Evolutionary conservation across 2,888 invertebrate species (phyloP), one percentile per base, ranked within the genome.

Genomic region (Elmis aenea): DNA sequence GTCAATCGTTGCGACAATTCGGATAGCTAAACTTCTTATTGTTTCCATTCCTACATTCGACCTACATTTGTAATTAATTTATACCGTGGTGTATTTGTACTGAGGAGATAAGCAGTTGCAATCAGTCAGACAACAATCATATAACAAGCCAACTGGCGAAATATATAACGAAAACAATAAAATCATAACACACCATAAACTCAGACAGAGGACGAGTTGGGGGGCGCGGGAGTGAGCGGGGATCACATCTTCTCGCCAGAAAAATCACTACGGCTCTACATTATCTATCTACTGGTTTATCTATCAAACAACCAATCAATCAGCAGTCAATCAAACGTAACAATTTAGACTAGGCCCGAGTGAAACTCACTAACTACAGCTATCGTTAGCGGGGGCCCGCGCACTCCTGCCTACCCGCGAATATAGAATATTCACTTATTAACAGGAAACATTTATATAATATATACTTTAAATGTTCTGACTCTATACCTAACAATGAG

Each of bases 371-470:
- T n/a, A n/a, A n/a, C n/a, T n/a, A n/a, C n/a, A n/a, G n/a, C n/a
- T n/a, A n/a, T n/a, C n/a, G n/a, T n/a, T n/a, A 18, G 5, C 18
- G 18, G 18, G 8, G 22, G 23, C 26, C 39, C 32, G 37, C 23
- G 29, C 44, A 41, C 38, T 44, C 39, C 41, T 14, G 31, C 38
- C 11, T 33, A 29, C 15, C 27, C 30, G 29, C 12, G 25, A 38
- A 33, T 51, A 66, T 66, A 67, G 62, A 66, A 65, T 66, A 66
- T 67, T 65, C 60, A 67, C 63, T 61, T 63, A 62, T 61, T 67
- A 69, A 69, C 68, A 68, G 66, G 67, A 67, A 69, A 69, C 68
- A 68, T 68, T 68, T 66, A 68, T 67, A 67, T 67, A 68, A 64
- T 66, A 66, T 65, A 63, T 64, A 63, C 52, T 62, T 64, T 62